Conservation (phyloP, 2,797 vertebrate species). For the Telmatherina bonti region DNA sequence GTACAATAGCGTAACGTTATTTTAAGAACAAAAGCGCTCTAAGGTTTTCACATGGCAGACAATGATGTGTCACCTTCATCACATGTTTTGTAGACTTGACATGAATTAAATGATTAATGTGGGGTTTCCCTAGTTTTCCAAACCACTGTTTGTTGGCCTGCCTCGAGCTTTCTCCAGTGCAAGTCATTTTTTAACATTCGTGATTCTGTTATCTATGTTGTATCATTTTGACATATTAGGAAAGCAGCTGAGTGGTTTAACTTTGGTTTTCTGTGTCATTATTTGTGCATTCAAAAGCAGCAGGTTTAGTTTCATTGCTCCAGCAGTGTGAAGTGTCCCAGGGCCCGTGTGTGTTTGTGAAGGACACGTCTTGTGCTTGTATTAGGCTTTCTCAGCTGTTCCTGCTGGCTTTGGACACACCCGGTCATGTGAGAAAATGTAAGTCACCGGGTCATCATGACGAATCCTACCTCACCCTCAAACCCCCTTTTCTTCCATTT, state of each 20-base stretch:
- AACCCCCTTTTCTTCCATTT: slow-evolving; percentile 20
- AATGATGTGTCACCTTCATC: slow-evolving; percentile 27
- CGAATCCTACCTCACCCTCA: slow-evolving; percentile 54
- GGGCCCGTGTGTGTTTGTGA: background rate
- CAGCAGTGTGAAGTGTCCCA: slow-evolving; percentile 27
- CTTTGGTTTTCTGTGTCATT: slow-evolving; percentile 15
- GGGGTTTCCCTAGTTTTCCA: slow-evolving; percentile 62
- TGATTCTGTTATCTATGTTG: slow-evolving; percentile 6
- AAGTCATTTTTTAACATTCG: background rate
- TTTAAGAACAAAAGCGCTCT: slow-evolving; percentile 25
- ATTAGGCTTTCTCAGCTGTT: slow-evolving; percentile 77
- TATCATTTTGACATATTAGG: slow-evolving; percentile 22
- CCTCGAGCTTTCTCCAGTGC: background rate
- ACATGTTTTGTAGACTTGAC: slow-evolving; percentile 3
- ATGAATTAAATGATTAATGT: slow-evolving; percentile 50
- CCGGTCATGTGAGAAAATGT: slow-evolving; percentile 68
- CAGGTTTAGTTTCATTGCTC: slow-evolving; percentile 32
- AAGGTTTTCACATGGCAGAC: slow-evolving; percentile 17
- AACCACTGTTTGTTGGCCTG: slow-evolving; percentile 10
- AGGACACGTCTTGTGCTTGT: slow-evolving; percentile 31
- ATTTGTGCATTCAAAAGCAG: slow-evolving; percentile 13
- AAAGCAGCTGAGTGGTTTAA: slow-evolving; percentile 13
- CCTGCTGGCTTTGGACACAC: slow-evolving; percentile 52
- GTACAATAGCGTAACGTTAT: background rate
- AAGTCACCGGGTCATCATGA: slow-evolving; percentile 76